Percentiles rank a stretch among this genome's conserved stretches.
These are phyloP conservation scores for Myotis findleyi DNA, from an alignment of 2,797 vertebrate species.

Conservation along the genomic window DNA sequence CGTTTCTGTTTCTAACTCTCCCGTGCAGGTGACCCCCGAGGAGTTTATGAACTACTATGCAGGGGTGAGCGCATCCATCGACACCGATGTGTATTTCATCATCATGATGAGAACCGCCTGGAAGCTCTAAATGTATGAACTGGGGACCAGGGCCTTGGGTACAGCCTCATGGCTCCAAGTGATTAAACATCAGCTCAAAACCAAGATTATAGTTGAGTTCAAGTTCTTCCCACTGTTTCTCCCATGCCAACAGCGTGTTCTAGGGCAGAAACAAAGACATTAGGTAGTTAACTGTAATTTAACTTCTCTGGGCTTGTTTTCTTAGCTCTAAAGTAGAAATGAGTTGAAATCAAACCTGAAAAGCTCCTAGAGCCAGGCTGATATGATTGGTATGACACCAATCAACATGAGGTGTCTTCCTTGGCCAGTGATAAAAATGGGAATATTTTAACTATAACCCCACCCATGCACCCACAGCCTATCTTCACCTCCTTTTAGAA, in stretches of 20 bases:
- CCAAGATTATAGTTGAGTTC: not conserved
- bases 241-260: constrained; percentile 49
- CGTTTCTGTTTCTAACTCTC: constrained; percentile 82
- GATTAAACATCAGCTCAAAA: constrained; percentile 51
- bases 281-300: not conserved
- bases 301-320: constrained; percentile 9
- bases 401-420: not conserved
- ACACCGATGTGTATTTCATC: constrained; percentile 90
- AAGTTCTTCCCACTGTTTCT: not conserved
- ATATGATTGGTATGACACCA: not conserved
- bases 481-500: not conserved
- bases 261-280: constrained; percentile 41
- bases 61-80: constrained; percentile 92
- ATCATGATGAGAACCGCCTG: constrained; percentile 92
- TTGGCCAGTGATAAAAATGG: not conserved
- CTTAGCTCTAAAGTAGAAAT: not conserved
- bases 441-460: not conserved
- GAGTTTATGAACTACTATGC: constrained; percentile 94
- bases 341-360: not conserved
- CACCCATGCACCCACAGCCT: not conserved
- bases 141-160: constrained; percentile 29
- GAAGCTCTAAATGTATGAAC: constrained; percentile 86
- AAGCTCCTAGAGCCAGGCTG: not conserved
- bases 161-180: not conserved
- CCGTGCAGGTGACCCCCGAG: constrained; percentile 90